Conservation (phyloP, 2,797 vertebrate genomes). For the Ptychobarbus kaznakovi region DNA sequence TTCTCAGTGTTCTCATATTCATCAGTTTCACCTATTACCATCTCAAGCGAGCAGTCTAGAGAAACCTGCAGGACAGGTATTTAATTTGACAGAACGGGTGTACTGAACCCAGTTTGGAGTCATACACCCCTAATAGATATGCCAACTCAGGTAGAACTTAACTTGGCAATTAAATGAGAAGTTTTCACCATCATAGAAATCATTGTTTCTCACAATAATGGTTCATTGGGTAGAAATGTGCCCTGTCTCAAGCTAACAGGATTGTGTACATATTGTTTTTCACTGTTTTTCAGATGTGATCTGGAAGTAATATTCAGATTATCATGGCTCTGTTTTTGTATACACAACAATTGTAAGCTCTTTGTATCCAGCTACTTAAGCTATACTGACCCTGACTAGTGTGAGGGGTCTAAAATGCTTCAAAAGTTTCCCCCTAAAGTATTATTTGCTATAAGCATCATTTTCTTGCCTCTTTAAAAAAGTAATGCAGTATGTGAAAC, state of each 20-base stretch:
- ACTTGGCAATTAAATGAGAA: conserved; percentile 52
- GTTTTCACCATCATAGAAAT: conserved; percentile 50
- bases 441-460: conserved; percentile 61
- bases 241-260: conserved; percentile 65
- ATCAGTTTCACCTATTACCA: conserved; percentile 29
- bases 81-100: conserved; percentile 37
- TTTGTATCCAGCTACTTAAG: conserved; percentile 62
- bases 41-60: conserved; percentile 41
- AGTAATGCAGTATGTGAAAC: conserved; percentile 65
- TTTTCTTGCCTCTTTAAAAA: conserved; percentile 59
- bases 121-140: conserved; percentile 62
- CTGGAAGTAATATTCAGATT: conserved; percentile 55
- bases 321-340: conserved; percentile 61
- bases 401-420: conserved; percentile 61
- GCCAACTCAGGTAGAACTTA: conserved; percentile 62
- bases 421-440: conserved; percentile 20
- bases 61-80: conserved; percentile 67
- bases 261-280: conserved; percentile 23
- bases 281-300: background rate
- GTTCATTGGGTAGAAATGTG: conserved; percentile 47
- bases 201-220: conserved; percentile 52
- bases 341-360: conserved; percentile 59
- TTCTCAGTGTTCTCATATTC: conserved; percentile 37
- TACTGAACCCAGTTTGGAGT: conserved; percentile 36
- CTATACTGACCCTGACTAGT: conserved; percentile 70